Evolutionary conservation across 2,888 invertebrate species (phyloP), one percentile per base, ranked within the genome.

Genomic region (Argynnis bischoffii): DNA sequence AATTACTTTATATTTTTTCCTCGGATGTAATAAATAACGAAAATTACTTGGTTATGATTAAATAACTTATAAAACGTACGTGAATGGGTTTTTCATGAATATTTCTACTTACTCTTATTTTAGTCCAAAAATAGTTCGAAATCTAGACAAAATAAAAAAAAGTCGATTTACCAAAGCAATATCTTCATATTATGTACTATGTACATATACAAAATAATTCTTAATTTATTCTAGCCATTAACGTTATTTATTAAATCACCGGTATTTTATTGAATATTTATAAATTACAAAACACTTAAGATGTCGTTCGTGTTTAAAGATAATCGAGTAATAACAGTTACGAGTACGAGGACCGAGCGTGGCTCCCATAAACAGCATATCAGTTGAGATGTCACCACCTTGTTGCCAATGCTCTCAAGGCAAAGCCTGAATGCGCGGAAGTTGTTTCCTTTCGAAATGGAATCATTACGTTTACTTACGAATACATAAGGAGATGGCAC

Each of bases 321-420:
- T 70, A 72, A 73, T 72, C 68, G 73, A 55, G 57, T 69, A 74
- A 71, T 72, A 72, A 73, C 69, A 73, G 70, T 74, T 67, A 70
- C 61, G 63, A 63, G 51, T 66, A 69, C 60, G 65, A 67, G 60
- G 67, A 69, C 51, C 66, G 16, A 55, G 60, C 50, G 46, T 46
- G 63, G 57, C 50, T 59, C 55, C 74, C 72, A 63, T 72, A 72
- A 70, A 74, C 55, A 71, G 70, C 57, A 56, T 73, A 71, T 72
- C 70, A 70, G 74, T 71, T 70, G 69, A 72, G 71, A 67, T 73
- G 74, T 74, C 71, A 72, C 68, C 68, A 64, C 63, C 61, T 69
- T 55, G 69, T 60, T 69, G 67, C 63, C 72, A 64, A 63, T 55
- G 55, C 50, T 18, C 54, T 64, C 72, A 73, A 73, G 73, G 74